Conservation (phyloP, 2,113 vertebrate species). For the Eolophus roseicapilla region DNA sequence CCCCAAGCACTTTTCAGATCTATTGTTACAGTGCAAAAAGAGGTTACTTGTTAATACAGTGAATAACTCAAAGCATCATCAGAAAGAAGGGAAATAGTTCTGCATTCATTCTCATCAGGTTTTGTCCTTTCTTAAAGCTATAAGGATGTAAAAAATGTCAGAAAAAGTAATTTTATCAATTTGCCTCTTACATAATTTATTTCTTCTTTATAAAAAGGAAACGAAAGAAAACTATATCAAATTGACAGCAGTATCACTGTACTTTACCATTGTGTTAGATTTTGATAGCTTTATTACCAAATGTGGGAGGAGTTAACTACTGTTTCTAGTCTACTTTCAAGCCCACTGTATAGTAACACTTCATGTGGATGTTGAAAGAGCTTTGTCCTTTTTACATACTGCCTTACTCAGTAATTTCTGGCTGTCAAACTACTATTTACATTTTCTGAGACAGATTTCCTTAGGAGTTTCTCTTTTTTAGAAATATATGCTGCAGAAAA, state of each 20-base stretch:
- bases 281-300: constrained; percentile 23
- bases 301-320: not conserved
- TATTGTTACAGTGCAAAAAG: not conserved
- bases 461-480: not conserved
- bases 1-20: not conserved
- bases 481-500: not conserved
- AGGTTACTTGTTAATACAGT: not conserved
- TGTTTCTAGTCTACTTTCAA: not conserved
- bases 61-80: not conserved
- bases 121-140: constrained; percentile 36
- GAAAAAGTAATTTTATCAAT: constrained; percentile 11
- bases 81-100: constrained; percentile 13
- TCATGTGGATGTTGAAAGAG: not conserved
- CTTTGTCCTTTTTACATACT: not conserved
- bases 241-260: not conserved
- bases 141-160: constrained; percentile 15
- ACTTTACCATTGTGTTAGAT: not conserved
- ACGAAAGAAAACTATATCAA: not conserved
- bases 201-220: not conserved
- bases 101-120: constrained; percentile 6
- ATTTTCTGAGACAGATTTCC: not conserved
- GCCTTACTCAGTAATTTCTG: not conserved
- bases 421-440: not conserved
- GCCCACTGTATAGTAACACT: not conserved
- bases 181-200: constrained; percentile 39